These are phyloP conservation scores for Apomyelois bistriatella DNA, from an alignment of 2,888 invertebrate genomes.

Conservation along the genomic window DNA sequence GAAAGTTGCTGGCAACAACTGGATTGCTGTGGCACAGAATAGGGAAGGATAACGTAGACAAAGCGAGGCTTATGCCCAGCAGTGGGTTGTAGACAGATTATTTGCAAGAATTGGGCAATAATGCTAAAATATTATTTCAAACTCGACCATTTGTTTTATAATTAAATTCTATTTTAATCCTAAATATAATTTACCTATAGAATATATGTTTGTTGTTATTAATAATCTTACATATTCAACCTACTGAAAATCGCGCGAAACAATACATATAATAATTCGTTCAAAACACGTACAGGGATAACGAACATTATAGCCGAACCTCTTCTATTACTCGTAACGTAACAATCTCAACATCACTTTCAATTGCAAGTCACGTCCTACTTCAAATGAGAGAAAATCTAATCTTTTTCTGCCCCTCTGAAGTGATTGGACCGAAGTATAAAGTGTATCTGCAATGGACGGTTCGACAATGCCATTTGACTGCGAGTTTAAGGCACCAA, in stretches of 20 bases:
- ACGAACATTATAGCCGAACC: constrained; percentile 55
- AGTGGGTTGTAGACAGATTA: no score
- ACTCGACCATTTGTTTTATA: no score
- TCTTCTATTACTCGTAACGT: constrained; percentile 43
- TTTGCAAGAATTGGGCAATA: no score
- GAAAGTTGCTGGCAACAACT: no score
- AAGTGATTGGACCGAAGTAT: constrained; percentile 56
- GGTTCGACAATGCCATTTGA: constrained; percentile 50
- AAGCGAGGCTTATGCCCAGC: no score
- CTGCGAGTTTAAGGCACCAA: constrained; percentile 28
- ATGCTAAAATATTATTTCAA: no score
- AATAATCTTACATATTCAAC: constrained; percentile 19
- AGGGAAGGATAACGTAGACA: no score
- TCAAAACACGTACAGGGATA: constrained; percentile 56
- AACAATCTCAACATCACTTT: constrained; percentile 57
- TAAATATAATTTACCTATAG: no score
- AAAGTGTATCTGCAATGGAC: constrained; percentile 48
- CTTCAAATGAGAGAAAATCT: constrained; percentile 67
- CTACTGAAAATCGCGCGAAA: constrained; percentile 34
- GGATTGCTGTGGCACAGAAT: no score
- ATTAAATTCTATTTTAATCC: no score
- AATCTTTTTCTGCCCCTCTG: constrained; percentile 56
- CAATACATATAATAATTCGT: constrained; percentile 44
- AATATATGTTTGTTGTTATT: no score
- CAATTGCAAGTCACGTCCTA: constrained; percentile 57